Base-by-base conservation (phyloP, 2,113 vertebrate species). In the Proteles cristata region DNA sequence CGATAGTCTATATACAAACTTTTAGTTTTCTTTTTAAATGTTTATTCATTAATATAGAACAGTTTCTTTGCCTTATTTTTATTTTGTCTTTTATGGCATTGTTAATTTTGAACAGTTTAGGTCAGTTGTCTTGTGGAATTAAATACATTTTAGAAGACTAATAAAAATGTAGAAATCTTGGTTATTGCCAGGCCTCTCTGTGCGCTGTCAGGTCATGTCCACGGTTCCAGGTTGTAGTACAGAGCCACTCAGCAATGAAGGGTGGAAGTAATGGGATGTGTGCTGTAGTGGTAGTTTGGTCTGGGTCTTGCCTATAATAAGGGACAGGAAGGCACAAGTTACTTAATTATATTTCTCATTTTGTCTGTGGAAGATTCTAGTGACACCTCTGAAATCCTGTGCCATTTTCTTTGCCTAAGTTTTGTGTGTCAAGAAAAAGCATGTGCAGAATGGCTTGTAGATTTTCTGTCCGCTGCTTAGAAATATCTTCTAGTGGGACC, bases 341-440 rank as follows among this genome's bases (percentile, higher is more conserved):
- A 79, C 21, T 97, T 89, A 86, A 81, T 82, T 39, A 65, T 4
- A 26, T 89, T 96, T 82, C 58, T 86, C 50, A 31, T 33, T 81
- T 88, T 96, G 86, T 25, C 4, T 81, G 92, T 93, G 74, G 45
- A 94, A 84, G 23, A 55, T 86, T 33, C 15, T 95, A 45, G 58
- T 93, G 65, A 74, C 66, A 63, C 33, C 26, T 68, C 68, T 92
- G 84, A 94, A 73, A 81, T 88, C 33, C 71, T 71, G 69, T 90
- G 84, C n/a, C 35, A 19, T 92, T 96, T 96, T 79, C 53, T 82
- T 92, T 53, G 48, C 55, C 28, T 69, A 45, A 66, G 7, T 43
- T 93, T 69, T 5, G 1, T 73, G 63, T 95, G 53, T 83, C 87
- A 61, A 80, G 53, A 55, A 68, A 77, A 28, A 85, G 14, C 31